Conservation (phyloP, 2,888 invertebrate species). For the Anarsia innoxiella region DNA sequence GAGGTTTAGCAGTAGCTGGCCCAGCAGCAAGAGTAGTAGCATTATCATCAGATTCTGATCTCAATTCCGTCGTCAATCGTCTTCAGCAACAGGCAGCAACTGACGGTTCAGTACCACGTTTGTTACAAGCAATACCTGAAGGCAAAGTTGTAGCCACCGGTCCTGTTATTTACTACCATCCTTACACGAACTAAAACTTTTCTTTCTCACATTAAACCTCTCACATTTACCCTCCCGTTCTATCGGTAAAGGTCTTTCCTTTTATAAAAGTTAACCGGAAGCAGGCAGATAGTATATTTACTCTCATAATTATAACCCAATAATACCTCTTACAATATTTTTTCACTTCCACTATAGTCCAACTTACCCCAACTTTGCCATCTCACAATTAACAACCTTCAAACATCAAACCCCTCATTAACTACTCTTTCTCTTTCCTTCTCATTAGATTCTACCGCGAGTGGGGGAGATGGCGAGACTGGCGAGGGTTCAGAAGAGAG, state of each 20-base stretch:
- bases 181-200: slow-evolving; percentile 33
- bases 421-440: slow-evolving; percentile 38
- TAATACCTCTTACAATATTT: too few species aligned
- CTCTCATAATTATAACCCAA: too few species aligned
- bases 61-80: slow-evolving; percentile 68
- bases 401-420: not conserved
- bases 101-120: slow-evolving; percentile 49
- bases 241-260: too few species aligned
- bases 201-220: too few species aligned
- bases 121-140: slow-evolving; percentile 72
- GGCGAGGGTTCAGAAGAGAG: slow-evolving; percentile 24
- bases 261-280: too few species aligned
- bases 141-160: slow-evolving; percentile 84
- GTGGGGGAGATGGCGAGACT: slow-evolving; percentile 28
- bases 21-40: slow-evolving; percentile 82
- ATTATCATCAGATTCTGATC: slow-evolving; percentile 76
- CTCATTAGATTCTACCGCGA: slow-evolving; percentile 51
- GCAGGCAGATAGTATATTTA: too few species aligned
- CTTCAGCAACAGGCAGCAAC: slow-evolving; percentile 49
- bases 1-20: slow-evolving; percentile 84
- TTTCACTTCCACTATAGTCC: too few species aligned
- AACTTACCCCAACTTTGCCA: too few species aligned
- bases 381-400: too few species aligned
- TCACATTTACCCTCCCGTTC: too few species aligned
- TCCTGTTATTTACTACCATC: slow-evolving; percentile 81